These are phyloP conservation scores for Pilophorus perplexus DNA, from an alignment of 2,888 invertebrate species.

Conservation along the genomic window DNA sequence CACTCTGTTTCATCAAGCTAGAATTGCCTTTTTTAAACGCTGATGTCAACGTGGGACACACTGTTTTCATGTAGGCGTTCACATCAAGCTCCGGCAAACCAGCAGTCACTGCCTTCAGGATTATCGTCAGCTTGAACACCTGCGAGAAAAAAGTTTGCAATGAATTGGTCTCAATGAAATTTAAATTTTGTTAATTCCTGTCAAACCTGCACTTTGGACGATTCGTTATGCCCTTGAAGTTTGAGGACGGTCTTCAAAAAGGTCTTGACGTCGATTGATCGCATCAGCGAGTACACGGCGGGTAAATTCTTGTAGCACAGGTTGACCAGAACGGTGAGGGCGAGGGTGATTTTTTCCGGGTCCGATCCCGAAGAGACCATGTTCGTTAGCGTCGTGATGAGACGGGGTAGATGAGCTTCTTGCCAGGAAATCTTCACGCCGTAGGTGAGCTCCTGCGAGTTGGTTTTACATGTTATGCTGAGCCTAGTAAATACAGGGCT, in stretches of 20 bases:
- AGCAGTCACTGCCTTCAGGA: slow-evolving; percentile 56
- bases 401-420: slow-evolving; percentile 67
- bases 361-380: slow-evolving; percentile 60
- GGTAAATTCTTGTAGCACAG: slow-evolving; percentile 75
- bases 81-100: slow-evolving; percentile 56
- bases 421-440: slow-evolving; percentile 78
- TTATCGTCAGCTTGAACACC: slow-evolving; percentile 57
- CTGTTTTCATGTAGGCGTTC: slow-evolving; percentile 55
- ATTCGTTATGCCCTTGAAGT: slow-evolving; percentile 55
- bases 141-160: slow-evolving; percentile 37
- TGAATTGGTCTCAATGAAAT: background rate
- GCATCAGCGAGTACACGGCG: slow-evolving; percentile 69
- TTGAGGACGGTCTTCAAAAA: slow-evolving; percentile 63
- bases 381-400: slow-evolving; percentile 66
- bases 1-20: slow-evolving; percentile 56
- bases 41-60: slow-evolving; percentile 56
- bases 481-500: background rate
- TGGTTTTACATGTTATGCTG: no score
- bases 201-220: slow-evolving; percentile 56
- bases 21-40: slow-evolving; percentile 55
- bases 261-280: slow-evolving; percentile 67
- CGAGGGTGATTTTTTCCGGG: slow-evolving; percentile 56
- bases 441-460: slow-evolving; percentile 73
- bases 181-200: background rate
- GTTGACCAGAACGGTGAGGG: slow-evolving; percentile 72